phyloP scores from a whole-genome alignment of 2,888 invertebrate species.

The Acronicta leporina region DNA sequence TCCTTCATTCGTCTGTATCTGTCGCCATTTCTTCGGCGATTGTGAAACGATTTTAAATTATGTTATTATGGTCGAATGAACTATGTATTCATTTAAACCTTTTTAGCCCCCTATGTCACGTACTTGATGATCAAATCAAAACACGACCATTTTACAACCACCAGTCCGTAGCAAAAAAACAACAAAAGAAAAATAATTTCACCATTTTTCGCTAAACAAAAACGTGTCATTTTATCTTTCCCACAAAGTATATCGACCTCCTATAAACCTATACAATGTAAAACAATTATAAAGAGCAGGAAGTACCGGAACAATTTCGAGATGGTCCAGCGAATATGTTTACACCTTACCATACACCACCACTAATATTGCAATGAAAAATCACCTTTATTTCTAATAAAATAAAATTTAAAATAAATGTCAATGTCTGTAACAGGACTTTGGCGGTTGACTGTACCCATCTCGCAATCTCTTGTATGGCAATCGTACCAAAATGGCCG shows the following conservation, averaged over 20 bases:
- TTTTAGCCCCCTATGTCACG: background rate
- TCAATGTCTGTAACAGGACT: slow-evolving; percentile 5
- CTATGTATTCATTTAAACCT: too few relatives aligned
- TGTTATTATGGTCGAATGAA: too few relatives aligned
- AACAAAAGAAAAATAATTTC: slow-evolving; percentile 52
- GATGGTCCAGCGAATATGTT: slow-evolving; percentile 75
- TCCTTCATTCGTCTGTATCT: too few relatives aligned
- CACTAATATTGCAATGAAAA: slow-evolving; percentile 19
- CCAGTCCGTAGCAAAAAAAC: slow-evolving; percentile 34
- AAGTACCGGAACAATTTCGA: slow-evolving; percentile 73
- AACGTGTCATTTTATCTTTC: slow-evolving; percentile 53
- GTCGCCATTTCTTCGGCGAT: too few relatives aligned
- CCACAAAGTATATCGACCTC: slow-evolving; percentile 64
- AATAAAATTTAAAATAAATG: slow-evolving; percentile 14
- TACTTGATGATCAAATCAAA: background rate
- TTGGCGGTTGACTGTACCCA: slow-evolving; percentile 53
- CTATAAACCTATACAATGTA: slow-evolving; percentile 55
- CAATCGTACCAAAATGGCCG: slow-evolving; percentile 67
- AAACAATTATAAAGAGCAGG: slow-evolving; percentile 69
- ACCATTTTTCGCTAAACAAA: slow-evolving; percentile 50
- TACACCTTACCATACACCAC: slow-evolving; percentile 42
- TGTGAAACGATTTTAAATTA: too few relatives aligned
- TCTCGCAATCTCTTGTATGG: slow-evolving; percentile 68
- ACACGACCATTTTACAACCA: slow-evolving; percentile 14
- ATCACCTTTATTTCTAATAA: slow-evolving; percentile 25